Conservation (phyloP, 2,113 vertebrate species). For the Rallus limicola region DNA sequence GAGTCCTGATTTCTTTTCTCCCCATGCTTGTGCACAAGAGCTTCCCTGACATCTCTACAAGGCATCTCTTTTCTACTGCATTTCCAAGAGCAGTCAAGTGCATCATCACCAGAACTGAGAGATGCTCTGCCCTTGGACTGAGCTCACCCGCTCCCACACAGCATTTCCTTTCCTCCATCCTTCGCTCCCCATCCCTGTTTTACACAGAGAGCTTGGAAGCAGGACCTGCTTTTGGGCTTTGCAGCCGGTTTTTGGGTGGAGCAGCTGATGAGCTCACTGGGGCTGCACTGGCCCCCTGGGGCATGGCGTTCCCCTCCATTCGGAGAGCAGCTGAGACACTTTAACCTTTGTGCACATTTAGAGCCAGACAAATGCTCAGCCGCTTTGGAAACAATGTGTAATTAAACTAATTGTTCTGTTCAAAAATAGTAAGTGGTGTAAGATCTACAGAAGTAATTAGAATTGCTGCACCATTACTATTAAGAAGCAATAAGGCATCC, state of each 20-base stretch:
- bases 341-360: not conserved
- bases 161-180: not conserved
- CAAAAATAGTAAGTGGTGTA: conserved; percentile 9
- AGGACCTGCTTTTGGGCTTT: not conserved
- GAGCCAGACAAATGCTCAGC: not conserved
- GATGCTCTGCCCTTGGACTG: not conserved
- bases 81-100: not conserved
- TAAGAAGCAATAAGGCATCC: not conserved
- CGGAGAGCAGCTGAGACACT: not conserved
- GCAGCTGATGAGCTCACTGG: conserved; percentile 4
- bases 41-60: not conserved
- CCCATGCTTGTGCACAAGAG: accelerated
- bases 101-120: not conserved
- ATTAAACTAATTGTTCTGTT: conserved; percentile 33
- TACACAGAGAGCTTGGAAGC: not conserved
- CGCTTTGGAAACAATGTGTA: not conserved
- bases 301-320: not conserved
- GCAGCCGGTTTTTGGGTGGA: conserved; percentile 28
- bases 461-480: not conserved
- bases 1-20: not conserved
- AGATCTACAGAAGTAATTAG: conserved; percentile 35
- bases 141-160: not conserved
- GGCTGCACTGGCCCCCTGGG: accelerated
- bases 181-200: not conserved
- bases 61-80: not conserved